phyloP scores from a whole-genome alignment of 2,888 invertebrate genomes.

The Acanthosepion esculentum region DNA sequence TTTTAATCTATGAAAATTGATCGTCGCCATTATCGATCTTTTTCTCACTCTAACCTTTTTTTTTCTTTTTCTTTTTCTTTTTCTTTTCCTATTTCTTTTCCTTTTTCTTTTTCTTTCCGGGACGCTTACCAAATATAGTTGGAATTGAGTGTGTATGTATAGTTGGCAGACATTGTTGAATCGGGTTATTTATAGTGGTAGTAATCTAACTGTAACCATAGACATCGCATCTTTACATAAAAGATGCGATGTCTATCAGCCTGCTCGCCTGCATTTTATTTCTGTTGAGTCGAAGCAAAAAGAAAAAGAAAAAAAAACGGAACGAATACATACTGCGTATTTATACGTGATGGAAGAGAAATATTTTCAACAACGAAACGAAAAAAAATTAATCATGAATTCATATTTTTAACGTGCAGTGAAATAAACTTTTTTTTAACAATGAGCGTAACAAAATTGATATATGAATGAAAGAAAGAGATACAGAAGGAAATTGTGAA shows the following conservation, averaged over 20 bases:
- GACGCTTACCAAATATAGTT: conserved; percentile 2
- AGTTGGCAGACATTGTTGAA: background rate
- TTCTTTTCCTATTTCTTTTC: too few relatives aligned
- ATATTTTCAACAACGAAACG: background rate
- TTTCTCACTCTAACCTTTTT: background rate
- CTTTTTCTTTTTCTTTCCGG: background rate
- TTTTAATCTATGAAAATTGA: background rate
- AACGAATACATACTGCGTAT: background rate
- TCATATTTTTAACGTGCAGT: background rate
- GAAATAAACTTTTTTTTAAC: too few relatives aligned
- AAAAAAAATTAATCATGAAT: background rate
- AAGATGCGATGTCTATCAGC: background rate
- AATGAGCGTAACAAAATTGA: too few relatives aligned
- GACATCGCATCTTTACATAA: background rate
- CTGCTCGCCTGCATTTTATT: background rate
- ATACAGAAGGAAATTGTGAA: too few relatives aligned
- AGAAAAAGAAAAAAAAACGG: background rate
- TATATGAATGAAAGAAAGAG: too few relatives aligned
- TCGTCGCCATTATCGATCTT: background rate
- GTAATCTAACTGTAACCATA: background rate
- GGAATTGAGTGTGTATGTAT: background rate
- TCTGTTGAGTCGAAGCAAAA: background rate
- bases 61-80: too few relatives aligned
- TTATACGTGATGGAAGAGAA: background rate
- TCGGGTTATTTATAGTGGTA: background rate